Conservation (phyloP, 2,113 vertebrate species). For the Toxotes jaculatrix region DNA sequence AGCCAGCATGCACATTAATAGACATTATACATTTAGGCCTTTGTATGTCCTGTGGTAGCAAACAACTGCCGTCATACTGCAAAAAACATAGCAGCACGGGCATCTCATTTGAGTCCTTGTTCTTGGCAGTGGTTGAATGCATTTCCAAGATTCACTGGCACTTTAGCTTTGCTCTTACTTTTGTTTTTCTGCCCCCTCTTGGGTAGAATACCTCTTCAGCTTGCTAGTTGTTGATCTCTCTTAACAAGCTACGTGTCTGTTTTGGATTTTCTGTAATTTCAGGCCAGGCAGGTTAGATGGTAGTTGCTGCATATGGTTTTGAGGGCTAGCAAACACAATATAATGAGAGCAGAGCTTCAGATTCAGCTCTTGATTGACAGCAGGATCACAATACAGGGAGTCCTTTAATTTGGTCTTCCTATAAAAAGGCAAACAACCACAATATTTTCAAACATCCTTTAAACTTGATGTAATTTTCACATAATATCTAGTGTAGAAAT, state of each 20-base stretch:
- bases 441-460: not conserved
- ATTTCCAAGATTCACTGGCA: not conserved
- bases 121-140: not conserved
- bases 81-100: not conserved
- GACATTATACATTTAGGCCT: not conserved
- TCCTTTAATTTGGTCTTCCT: not conserved
- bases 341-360: not conserved
- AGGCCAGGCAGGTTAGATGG: not conserved
- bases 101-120: not conserved
- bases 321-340: conserved; percentile 2
- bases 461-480: not conserved
- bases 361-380: not conserved
- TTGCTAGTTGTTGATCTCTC: not conserved
- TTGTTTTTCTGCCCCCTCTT: not conserved
- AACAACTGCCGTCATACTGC: not conserved
- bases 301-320: conserved; percentile 7
- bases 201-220: not conserved
- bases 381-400: not conserved
- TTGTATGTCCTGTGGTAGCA: not conserved
- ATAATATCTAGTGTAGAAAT: not conserved
- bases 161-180: not conserved
- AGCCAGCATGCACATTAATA: not conserved
- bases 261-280: conserved; percentile 16
- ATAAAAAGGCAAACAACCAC: not conserved
- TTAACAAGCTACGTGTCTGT: not conserved